phyloP scores from a whole-genome alignment of 2,797 vertebrate genomes.

The Labroides dimidiatus region DNA sequence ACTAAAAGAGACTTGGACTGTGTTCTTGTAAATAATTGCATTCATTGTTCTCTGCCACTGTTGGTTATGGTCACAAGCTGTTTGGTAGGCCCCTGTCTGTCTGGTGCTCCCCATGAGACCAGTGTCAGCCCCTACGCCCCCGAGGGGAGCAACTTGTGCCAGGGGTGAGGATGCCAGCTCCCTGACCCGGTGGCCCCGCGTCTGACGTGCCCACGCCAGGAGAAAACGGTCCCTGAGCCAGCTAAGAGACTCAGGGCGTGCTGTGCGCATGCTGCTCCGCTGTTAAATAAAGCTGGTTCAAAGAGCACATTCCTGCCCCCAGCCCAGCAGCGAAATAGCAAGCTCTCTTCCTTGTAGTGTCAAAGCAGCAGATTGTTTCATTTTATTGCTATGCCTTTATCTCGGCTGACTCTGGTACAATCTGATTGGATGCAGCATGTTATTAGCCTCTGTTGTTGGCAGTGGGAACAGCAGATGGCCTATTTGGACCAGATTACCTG shows the following conservation, averaged over 20 bases:
- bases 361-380: slow-evolving; percentile 79
- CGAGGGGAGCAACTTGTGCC: slow-evolving; percentile 83
- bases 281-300: slow-evolving; percentile 82
- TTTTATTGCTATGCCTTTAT: slow-evolving; percentile 80
- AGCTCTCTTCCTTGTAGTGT: slow-evolving; percentile 71
- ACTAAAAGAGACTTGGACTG: slow-evolving; percentile 83
- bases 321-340: slow-evolving; percentile 64
- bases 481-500: slow-evolving; percentile 77
- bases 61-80: slow-evolving; percentile 88
- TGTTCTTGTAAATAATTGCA: slow-evolving; percentile 86
- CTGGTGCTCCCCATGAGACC: slow-evolving; percentile 83
- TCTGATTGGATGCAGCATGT: slow-evolving; percentile 73
- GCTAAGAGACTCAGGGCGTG: slow-evolving; percentile 68
- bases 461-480: slow-evolving; percentile 72
- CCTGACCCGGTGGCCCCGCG: slow-evolving; percentile 77
- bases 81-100: slow-evolving; percentile 88
- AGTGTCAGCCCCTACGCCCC: slow-evolving; percentile 80
- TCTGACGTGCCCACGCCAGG: slow-evolving; percentile 77
- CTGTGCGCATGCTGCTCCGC: slow-evolving; percentile 76
- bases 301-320: slow-evolving; percentile 82
- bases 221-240: slow-evolving; percentile 69
- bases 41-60: slow-evolving; percentile 85
- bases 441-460: slow-evolving; percentile 67
- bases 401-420: slow-evolving; percentile 60
- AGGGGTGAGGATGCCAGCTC: slow-evolving; percentile 84